Evolutionary conservation across 1,140 invertebrate species (phyloP), one percentile per base, ranked within the genome.

Genomic region (Drosophila triauraria): DNA sequence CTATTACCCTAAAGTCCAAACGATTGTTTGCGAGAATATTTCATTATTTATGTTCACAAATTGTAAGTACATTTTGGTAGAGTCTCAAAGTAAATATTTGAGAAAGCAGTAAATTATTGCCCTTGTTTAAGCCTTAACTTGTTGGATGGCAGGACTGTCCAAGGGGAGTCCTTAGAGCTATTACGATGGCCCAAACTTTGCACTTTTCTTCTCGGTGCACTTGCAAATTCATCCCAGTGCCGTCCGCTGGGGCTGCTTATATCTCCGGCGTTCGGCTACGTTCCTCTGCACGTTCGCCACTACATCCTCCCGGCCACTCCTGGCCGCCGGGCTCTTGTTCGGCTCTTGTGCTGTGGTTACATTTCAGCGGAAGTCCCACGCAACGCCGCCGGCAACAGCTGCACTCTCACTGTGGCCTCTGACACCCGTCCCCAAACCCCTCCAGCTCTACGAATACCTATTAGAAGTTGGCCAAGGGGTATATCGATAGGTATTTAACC

Each of bases 311-410:
- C 2, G n/a, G 9, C 20, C 46, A 10, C 32, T 27, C 13, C 17
- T 35, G 17, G 23, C 47, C 46, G 5, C 20, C 8, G 12, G 27
- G 30, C 61, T 35, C 27, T 38, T 53, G 63, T 54, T 46, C 63
- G 6, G 17, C 61, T 42, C 60, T 72, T 77, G 48, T 80, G 77
- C 81, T 88, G 84, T 88, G 84, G 84, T 87, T 87, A 88, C 84
- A 87, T 83, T 87, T 87, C 84, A 87, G 77, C 84, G 84, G 84
- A 87, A 88, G 84, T 87, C 84, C 83, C 84, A 87, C 84, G 84
- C 84, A 87, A 90, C 68, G 78, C 78, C 84, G 59, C 61, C 78
- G 85, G 84, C 84, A 88, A 90, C 84, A 90, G 85, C 84, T 88
- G 85, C 85, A 88, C 59, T 62, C 67, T 54, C 69, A 57, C 48